A percentile compares a stretch with the other conserved stretches of the same genome.
Conservation (phyloP, 2,797 vertebrate species). For the Ateles fusciceps region DNA sequence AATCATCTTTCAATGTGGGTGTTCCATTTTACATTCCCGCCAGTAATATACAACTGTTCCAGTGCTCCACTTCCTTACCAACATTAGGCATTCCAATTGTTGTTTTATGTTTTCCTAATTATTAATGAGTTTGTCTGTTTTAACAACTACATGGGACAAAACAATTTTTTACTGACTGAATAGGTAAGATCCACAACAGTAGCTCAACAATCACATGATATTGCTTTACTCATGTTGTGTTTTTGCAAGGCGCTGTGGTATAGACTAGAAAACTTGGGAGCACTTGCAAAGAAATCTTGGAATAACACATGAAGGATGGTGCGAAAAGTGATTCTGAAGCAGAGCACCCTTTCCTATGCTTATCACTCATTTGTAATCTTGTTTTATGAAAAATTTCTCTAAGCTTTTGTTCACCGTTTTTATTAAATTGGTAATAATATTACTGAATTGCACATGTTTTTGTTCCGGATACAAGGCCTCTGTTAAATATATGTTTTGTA, state of each 20-base stretch:
- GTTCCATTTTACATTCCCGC: not conserved
- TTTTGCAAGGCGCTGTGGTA: constrained; percentile 84
- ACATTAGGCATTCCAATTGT: not conserved
- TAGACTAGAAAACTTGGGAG: constrained; percentile 82
- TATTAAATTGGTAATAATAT: not conserved
- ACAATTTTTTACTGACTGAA: constrained; percentile 48
- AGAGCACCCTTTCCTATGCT: not conserved
- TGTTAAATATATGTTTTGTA: not conserved
- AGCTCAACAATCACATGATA: constrained; percentile 80
- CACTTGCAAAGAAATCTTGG: constrained; percentile 79
- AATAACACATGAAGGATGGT: constrained; percentile 72
- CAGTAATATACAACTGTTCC: not conserved
- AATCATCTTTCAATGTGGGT: not conserved
- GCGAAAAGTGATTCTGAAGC: constrained; percentile 68
- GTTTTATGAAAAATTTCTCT: not conserved
- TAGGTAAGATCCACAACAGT: constrained; percentile 80
- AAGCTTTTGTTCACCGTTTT: not conserved
- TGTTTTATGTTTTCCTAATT: not conserved
- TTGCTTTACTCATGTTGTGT: constrained; percentile 83
- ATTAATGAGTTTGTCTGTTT: not conserved
- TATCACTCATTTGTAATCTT: not conserved
- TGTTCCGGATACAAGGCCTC: not conserved
- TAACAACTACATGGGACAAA: not conserved
- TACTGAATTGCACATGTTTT: not conserved
- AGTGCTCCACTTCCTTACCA: not conserved